Evolutionary conservation across 2,113 vertebrate genomes (phyloP).

Genomic region (Psilopogon haemacephalus): DNA sequence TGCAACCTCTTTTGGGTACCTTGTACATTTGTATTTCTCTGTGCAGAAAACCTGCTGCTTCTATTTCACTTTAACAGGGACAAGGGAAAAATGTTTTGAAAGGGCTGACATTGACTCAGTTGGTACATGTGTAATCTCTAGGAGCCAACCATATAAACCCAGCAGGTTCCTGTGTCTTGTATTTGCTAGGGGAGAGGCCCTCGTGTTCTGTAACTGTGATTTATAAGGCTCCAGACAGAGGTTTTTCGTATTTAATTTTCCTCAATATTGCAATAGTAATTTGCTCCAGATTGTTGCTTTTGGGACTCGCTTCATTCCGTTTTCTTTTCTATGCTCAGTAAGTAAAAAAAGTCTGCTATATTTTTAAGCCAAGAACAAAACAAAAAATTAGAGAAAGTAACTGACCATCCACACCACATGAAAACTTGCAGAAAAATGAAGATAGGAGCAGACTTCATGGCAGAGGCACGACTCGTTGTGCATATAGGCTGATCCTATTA

Average conservation of each 20-base stretch:
- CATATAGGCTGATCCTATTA: conserved; percentile 91
- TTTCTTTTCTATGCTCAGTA: conserved; percentile 17
- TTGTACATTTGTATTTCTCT: background rate
- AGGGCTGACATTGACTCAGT: background rate
- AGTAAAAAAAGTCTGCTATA: conserved; percentile 48
- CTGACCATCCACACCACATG: conserved; percentile 94
- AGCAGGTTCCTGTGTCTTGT: background rate
- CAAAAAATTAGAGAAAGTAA: conserved; percentile 83
- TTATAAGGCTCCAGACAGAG: conserved; percentile 25
- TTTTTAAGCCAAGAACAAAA: conserved; percentile 66
- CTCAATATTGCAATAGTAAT: conserved; percentile 16
- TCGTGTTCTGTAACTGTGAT: background rate
- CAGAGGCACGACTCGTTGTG: conserved; percentile 84
- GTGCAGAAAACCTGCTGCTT: background rate
- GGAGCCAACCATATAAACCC: background rate
- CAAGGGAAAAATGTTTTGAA: background rate
- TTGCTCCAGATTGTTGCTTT: conserved; percentile 32
- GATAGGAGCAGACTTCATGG: conserved; percentile 78
- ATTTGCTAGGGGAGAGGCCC: background rate
- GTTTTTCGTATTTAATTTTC: conserved; percentile 22
- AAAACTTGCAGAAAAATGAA: conserved; percentile 93
- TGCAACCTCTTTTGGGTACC: background rate
- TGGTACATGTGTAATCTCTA: background rate
- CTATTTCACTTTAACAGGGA: background rate
- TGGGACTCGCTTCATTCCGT: background rate